Percentiles rank a stretch among this genome's conserved stretches.
These are phyloP conservation scores for Pocillopora grandis DNA, from an alignment of 92 coral and sea anemone genomes.

Conservation along the genomic window DNA sequence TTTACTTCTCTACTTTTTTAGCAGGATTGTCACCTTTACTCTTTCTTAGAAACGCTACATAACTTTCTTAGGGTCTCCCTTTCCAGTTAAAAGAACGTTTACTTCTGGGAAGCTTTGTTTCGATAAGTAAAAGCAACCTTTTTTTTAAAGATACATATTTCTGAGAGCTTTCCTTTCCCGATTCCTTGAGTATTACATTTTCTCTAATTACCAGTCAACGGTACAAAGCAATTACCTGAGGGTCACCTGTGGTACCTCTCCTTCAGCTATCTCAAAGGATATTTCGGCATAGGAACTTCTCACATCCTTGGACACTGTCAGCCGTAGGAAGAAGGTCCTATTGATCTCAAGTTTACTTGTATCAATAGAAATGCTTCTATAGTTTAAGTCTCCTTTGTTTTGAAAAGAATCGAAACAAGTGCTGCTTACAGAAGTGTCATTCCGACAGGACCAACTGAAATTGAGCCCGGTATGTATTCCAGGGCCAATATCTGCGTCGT, in stretches of 20 bases:
- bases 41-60: no score
- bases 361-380: neutral
- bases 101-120: no score
- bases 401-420: slow-evolving; percentile 37
- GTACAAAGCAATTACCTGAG: neutral
- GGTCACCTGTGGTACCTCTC: slow-evolving; percentile 33
- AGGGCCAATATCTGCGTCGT: slow-evolving; percentile 48
- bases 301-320: slow-evolving; percentile 10
- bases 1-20: no score
- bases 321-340: neutral
- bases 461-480: slow-evolving; percentile 32
- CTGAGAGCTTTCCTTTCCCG: no score
- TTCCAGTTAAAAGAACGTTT: no score
- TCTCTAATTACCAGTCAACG: no score
- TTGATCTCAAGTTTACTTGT: neutral
- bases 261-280: slow-evolving; percentile 26
- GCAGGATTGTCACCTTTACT: no score
- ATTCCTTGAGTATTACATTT: neutral
- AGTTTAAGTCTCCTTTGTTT: neutral
- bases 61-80: no score
- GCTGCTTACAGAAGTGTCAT: neutral
- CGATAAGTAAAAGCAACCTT: no score
- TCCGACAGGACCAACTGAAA: slow-evolving; percentile 52
- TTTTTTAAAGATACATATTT: no score
- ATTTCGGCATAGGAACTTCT: slow-evolving; percentile 22